Conservation (phyloP, 2,797 vertebrate genomes). For the Gallinago nigripennis region DNA sequence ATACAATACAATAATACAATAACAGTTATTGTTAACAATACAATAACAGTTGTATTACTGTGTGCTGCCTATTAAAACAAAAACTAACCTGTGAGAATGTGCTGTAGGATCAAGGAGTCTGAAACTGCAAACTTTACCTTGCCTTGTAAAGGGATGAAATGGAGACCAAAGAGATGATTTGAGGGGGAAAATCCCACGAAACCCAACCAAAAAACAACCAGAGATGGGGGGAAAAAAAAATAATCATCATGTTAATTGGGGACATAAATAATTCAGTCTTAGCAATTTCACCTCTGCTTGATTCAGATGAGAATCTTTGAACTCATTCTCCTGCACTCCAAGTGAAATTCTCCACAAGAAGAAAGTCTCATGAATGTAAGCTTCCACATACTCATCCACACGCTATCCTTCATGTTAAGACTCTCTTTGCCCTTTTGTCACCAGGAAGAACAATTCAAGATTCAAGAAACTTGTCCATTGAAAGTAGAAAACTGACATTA, state of each 20-base stretch:
- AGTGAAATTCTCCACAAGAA: background rate
- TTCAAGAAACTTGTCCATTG: background rate
- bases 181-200: no score
- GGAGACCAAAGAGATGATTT: background rate
- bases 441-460: background rate
- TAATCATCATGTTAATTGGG: background rate
- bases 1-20: no score
- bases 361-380: background rate
- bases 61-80: background rate
- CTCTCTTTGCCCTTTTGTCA: background rate
- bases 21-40: no score
- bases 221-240: background rate
- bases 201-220: background rate
- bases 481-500: background rate
- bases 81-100: background rate
- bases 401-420: accelerated
- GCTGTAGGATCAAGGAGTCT: background rate
- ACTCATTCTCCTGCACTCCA: background rate
- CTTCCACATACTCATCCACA: accelerated
- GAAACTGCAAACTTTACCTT: background rate
- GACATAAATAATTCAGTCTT: background rate
- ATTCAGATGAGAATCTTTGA: background rate
- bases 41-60: background rate
- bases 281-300: background rate
- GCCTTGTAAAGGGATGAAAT: background rate